Evolutionary conservation across 2,888 invertebrate genomes (phyloP).

Genomic region (Aquatica leii): DNA sequence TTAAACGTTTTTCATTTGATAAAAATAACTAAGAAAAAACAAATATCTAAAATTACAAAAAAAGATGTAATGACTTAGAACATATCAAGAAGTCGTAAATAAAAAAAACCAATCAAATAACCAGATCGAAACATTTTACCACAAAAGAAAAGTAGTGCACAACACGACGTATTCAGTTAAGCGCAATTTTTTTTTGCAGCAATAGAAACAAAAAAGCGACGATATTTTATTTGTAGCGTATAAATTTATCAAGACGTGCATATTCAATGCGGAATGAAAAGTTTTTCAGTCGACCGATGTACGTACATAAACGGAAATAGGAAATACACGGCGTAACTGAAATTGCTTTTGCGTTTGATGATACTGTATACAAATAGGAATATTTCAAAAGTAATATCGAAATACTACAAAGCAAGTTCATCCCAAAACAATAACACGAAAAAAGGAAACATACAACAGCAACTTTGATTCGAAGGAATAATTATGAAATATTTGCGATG

Average conservation of each 20-base stretch:
- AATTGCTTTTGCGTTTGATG: slow-evolving; percentile 10
- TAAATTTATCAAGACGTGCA: slow-evolving; percentile 11
- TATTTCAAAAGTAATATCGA: slow-evolving; percentile 13
- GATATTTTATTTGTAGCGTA: too few relatives aligned
- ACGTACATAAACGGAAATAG: slow-evolving; percentile 6
- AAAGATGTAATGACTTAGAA: too few relatives aligned
- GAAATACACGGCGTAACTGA: slow-evolving; percentile 7
- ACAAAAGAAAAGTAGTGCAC: too few relatives aligned
- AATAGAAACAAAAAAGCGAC: too few relatives aligned
- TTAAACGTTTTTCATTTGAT: too few relatives aligned
- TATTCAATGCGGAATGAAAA: slow-evolving; percentile 5
- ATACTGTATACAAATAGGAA: slow-evolving; percentile 8
- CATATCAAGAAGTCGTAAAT: too few relatives aligned
- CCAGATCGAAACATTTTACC: too few relatives aligned
- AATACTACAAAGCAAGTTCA: neutral
- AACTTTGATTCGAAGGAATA: neutral
- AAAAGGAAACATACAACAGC: neutral
- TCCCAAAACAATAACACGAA: neutral
- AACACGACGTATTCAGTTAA: too few relatives aligned
- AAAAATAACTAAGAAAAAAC: too few relatives aligned
- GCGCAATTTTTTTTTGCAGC: too few relatives aligned
- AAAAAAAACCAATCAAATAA: too few relatives aligned
- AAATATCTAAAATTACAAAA: too few relatives aligned
- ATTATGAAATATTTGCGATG: neutral
- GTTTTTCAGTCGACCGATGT: neutral